phyloP scores from a whole-genome alignment of 2,797 vertebrate species.

The Borostomias antarcticus region DNA sequence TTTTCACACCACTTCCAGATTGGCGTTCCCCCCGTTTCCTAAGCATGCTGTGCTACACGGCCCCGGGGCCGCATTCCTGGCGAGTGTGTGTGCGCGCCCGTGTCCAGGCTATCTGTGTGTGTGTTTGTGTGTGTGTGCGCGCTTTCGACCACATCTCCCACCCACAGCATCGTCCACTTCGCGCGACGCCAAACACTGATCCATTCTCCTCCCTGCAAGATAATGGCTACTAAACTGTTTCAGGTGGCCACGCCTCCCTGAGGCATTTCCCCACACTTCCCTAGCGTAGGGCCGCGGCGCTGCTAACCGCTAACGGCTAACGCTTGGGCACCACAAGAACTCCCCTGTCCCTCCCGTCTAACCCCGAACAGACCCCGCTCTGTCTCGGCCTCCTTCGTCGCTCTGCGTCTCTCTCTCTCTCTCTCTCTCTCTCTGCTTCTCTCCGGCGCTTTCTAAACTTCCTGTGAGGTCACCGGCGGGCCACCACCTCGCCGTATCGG shows the following conservation, averaged over 20 bases:
- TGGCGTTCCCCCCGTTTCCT: conserved; percentile 71
- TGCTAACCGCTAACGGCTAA: neutral
- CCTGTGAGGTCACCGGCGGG: neutral
- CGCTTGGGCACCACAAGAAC: neutral
- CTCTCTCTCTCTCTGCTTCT: neutral
- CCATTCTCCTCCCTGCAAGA: too few species aligned
- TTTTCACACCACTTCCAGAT: conserved; percentile 68
- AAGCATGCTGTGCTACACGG: conserved; percentile 47
- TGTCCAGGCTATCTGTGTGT: too few species aligned
- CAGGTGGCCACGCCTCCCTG: too few species aligned
- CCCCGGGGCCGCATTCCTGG: conserved; percentile 63
- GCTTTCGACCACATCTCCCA: neutral
- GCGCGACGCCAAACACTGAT: too few species aligned
- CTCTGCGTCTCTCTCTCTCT: too few species aligned
- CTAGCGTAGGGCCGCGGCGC: neutral
- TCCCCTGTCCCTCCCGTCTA: neutral
- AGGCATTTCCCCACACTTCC: neutral
- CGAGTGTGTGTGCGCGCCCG: conserved; percentile 24
- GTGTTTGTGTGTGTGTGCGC: conserved; percentile 3
- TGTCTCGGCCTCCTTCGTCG: neutral
- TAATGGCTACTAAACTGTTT: too few species aligned
- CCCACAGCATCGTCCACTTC: neutral
- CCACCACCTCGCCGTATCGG: too few species aligned
- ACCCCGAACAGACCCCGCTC: neutral
- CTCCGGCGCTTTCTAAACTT: neutral